Conservation (phyloP, 2,113 vertebrate genomes). For the Ahaetulla prasina region DNA sequence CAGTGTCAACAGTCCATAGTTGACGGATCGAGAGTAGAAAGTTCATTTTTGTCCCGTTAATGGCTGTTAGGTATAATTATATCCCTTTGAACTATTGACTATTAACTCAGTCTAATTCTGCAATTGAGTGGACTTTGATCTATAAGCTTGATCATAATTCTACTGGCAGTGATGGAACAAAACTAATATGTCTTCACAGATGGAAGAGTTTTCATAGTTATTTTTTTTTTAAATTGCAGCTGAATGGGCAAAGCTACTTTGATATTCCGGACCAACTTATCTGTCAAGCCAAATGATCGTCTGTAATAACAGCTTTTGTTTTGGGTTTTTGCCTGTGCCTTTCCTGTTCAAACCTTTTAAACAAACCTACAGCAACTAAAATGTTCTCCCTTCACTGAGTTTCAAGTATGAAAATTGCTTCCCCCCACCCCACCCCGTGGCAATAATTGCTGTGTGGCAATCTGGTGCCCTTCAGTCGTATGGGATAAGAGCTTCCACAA, state of each 20-base stretch:
- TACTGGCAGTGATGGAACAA: neutral
- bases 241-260: neutral
- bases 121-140: neutral
- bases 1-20: neutral
- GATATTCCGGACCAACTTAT: neutral
- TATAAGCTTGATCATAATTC: neutral
- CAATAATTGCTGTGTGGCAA: neutral
- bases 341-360: neutral
- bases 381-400: neutral
- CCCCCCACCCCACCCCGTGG: neutral
- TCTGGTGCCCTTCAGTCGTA: neutral
- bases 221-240: neutral
- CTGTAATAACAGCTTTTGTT: neutral
- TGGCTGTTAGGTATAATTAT: neutral
- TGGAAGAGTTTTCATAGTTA: neutral
- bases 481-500: neutral
- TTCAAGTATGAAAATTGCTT: neutral
- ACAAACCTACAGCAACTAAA: neutral
- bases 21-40: neutral
- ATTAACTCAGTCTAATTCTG: neutral
- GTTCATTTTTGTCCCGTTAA: neutral
- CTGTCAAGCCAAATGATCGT: neutral
- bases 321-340: neutral
- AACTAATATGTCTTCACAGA: neutral
- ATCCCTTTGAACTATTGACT: neutral